These are phyloP conservation scores for Pseudolaguvia tuberculata DNA, from an alignment of 2,113 vertebrate species.

Conservation along the genomic window DNA sequence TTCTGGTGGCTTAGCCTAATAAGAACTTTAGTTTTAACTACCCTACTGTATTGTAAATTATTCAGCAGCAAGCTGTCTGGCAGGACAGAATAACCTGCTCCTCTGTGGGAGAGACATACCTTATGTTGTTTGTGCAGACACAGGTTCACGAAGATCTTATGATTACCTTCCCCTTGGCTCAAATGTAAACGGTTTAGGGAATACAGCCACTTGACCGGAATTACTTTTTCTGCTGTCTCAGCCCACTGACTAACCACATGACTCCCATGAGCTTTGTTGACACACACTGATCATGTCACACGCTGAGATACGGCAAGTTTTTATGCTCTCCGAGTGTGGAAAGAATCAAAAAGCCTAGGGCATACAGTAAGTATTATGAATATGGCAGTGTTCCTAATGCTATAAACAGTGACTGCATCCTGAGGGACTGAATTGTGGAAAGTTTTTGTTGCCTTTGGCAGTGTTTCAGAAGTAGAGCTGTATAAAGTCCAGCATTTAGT, in stretches of 20 bases:
- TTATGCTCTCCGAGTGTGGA: conserved; percentile 11
- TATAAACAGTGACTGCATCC: conserved; percentile 10
- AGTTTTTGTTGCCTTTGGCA: conserved; percentile 8
- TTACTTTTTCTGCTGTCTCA: conserved; percentile 16
- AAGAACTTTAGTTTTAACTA: conserved; percentile 56
- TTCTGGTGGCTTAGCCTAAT: conserved; percentile 37
- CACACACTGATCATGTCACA: conserved; percentile 9
- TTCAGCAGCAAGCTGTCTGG: conserved; percentile 62
- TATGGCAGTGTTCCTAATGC: conserved; percentile 16
- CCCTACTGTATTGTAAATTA: conserved; percentile 61
- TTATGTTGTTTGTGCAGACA: conserved; percentile 52
- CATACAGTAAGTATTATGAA: conserved; percentile 11
- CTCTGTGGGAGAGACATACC: conserved; percentile 57
- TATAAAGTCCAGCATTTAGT: background rate
- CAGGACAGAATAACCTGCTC: conserved; percentile 52
- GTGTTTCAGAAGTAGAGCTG: background rate
- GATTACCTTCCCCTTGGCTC: conserved; percentile 28
- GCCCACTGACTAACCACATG: conserved; percentile 21
- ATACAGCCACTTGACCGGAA: conserved; percentile 18
- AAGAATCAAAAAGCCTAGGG: background rate
- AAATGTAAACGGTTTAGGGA: conserved; percentile 30
- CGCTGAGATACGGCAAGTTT: conserved; percentile 25
- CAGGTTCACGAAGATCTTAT: conserved; percentile 32
- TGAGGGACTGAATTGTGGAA: conserved; percentile 12
- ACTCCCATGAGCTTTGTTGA: conserved; percentile 8